Evolutionary conservation across 2,113 vertebrate genomes (phyloP), one percentile per base, ranked within the genome.

Genomic region (Eolophus roseicapilla): DNA sequence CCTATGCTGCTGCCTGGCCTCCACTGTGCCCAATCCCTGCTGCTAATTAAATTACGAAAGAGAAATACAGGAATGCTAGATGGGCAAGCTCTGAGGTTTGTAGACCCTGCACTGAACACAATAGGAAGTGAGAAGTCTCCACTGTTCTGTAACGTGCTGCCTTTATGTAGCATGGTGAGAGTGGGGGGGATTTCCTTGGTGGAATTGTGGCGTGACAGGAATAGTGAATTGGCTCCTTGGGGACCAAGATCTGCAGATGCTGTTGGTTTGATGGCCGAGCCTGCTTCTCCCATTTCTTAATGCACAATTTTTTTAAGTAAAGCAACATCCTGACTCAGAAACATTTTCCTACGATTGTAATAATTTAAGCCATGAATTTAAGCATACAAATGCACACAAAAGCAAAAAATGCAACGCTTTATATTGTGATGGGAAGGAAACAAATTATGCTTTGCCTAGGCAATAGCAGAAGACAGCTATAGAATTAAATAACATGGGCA

Each of bases 131-230:
- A 2, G 11, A 9, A 5, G 21, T 15, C 55, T 31, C 24, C 3
- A 2, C 31, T 18, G 13, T 5, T 29, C 35, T 17, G 37, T 4
- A 8, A 1, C 2, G 31, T 8, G 1, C 33, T 35, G n/a, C 46
- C 41, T 44, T 17, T 11, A 5, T 0, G 4, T 7, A 7, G 7
- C 6, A 1, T 3, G 6, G 31, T 1, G 1, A 8, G 33, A 11
- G 25, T 37, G 5, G 33, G 25, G 21, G 39, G 43, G 9, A 8
- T 14, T 14, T 24, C 74, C 71, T 9, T 6, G 23, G n/a, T 24
- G 35, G 19, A 24, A 15, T 4, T 19, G 1, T 0, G 25, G 18
- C 0, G 0, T 2, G 28, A 11, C 5, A 23, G 59, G 47, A 65
- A 8, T 0, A 7, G 37, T 1, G 13, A 46, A 2, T 11, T 12